phyloP scores from a whole-genome alignment of 2,797 vertebrate species.

The Kryptolebias ocellatus region DNA sequence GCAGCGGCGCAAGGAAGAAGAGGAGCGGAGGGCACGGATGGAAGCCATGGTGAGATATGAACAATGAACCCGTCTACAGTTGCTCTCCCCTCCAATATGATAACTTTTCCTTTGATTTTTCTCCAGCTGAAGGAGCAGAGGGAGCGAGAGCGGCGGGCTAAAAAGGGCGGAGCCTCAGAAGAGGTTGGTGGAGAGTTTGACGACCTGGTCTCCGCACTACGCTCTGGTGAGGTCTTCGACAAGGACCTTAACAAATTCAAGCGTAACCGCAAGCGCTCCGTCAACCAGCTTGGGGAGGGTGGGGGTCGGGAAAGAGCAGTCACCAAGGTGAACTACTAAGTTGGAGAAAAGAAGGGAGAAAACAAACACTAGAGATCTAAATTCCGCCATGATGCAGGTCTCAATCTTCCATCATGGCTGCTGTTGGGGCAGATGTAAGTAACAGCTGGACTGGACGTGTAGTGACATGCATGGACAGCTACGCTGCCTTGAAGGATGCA shows the following conservation, averaged over 20 bases:
- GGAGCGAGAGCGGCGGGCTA: constrained; percentile 89
- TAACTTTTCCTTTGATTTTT: not conserved
- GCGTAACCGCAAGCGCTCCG: constrained; percentile 93
- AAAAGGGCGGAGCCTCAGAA: constrained; percentile 87
- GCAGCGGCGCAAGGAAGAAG: constrained; percentile 95
- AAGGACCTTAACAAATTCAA: constrained; percentile 98
- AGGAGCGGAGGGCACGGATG: constrained; percentile 93
- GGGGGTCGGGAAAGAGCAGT: constrained; percentile 89
- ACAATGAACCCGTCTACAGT: not conserved
- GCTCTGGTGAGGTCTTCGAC: constrained; percentile 97
- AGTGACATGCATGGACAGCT: constrained; percentile 31
- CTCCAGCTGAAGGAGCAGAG: constrained; percentile 94
- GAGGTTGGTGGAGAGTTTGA: constrained; percentile 96
- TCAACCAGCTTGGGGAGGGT: constrained; percentile 88
- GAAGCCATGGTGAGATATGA: constrained; percentile 90
- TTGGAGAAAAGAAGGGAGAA: not conserved
- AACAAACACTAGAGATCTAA: constrained; percentile 14
- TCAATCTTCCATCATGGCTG: constrained; percentile 20
- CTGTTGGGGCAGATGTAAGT: constrained; percentile 43
- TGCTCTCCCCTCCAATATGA: too few relatives aligned
- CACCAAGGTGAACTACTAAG: constrained; percentile 93
- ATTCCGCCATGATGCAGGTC: constrained; percentile 46
- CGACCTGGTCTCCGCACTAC: constrained; percentile 93
- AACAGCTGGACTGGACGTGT: constrained; percentile 56
- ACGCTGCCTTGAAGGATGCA: constrained; percentile 48